Percentiles rank a stretch among this genome's conserved stretches.
Evolutionary conservation across 2,113 vertebrate genomes (phyloP).

Genomic region (Leucopsar rothschildi): DNA sequence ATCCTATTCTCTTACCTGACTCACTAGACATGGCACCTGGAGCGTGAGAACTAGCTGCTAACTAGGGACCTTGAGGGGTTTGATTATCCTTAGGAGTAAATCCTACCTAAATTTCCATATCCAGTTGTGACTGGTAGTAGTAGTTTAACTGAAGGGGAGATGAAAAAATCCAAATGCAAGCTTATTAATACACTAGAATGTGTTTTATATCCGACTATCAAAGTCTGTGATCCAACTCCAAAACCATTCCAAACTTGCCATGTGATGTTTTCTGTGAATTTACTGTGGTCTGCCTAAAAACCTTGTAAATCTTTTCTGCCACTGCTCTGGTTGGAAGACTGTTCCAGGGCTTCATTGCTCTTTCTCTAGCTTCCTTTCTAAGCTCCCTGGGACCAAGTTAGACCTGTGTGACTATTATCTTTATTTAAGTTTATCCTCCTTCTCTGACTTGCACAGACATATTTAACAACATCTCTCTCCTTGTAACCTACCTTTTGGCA

Average conservation of each 20-base stretch:
- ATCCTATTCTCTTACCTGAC: background rate
- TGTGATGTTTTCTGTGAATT: background rate
- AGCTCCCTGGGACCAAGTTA: background rate
- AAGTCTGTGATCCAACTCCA: background rate
- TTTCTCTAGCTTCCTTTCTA: background rate
- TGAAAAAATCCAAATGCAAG: background rate
- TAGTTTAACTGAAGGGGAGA: background rate
- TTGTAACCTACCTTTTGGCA: background rate
- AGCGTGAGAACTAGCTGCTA: background rate
- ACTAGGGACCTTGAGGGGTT: background rate
- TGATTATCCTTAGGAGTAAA: background rate
- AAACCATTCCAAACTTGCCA: background rate
- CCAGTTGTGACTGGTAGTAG: background rate
- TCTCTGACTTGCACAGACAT: background rate
- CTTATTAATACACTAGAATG: background rate
- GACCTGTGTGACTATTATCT: background rate
- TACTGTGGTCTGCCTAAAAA: background rate
- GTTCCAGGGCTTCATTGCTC: background rate
- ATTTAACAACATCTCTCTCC: background rate
- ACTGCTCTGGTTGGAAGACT: background rate
- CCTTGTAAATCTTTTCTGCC: background rate
- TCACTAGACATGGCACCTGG: background rate
- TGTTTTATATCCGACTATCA: background rate
- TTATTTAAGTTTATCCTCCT: background rate
- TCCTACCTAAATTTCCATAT: background rate